A percentile compares a stretch with the other conserved stretches of the same genome.
These are phyloP conservation scores for Cottoperca gobio DNA, from an alignment of 2,797 vertebrate species.

Conservation along the genomic window DNA sequence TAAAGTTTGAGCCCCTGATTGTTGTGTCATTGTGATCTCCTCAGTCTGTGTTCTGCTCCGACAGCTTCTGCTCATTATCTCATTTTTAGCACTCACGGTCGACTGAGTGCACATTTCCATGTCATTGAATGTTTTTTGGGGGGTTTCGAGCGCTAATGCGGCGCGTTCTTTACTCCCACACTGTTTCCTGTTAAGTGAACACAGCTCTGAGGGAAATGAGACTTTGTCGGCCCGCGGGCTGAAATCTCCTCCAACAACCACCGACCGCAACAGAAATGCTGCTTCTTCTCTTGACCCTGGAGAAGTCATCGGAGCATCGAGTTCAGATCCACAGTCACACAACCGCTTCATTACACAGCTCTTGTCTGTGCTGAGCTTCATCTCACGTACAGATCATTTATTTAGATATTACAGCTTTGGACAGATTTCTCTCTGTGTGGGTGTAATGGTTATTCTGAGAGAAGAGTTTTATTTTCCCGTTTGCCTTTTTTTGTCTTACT, in stretches of 20 bases:
- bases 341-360: conserved; percentile 55
- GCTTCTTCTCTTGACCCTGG: conserved; percentile 28
- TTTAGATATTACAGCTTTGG: conserved; percentile 35
- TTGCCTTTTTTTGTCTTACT: conserved; percentile 1
- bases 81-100: conserved; percentile 42
- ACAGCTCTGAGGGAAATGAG: conserved; percentile 44
- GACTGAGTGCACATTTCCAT: conserved; percentile 55
- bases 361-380: conserved; percentile 18
- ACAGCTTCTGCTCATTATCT: conserved; percentile 60
- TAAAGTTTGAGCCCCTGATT: conserved; percentile 22
- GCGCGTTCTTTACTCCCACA: conserved; percentile 46
- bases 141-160: conserved; percentile 16
- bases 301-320: conserved; percentile 42
- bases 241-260: conserved; percentile 28
- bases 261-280: conserved; percentile 24
- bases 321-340: conserved; percentile 27
- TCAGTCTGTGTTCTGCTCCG: conserved; percentile 9
- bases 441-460: conserved; percentile 31
- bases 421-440: conserved; percentile 21
- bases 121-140: conserved; percentile 40
- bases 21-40: conserved; percentile 10
- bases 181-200: conserved; percentile 65
- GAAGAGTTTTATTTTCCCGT: conserved; percentile 18
- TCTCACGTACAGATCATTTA: conserved; percentile 33
- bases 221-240: conserved; percentile 33